Conservation (phyloP, 2,888 invertebrate genomes). For the Apeira syringaria region DNA sequence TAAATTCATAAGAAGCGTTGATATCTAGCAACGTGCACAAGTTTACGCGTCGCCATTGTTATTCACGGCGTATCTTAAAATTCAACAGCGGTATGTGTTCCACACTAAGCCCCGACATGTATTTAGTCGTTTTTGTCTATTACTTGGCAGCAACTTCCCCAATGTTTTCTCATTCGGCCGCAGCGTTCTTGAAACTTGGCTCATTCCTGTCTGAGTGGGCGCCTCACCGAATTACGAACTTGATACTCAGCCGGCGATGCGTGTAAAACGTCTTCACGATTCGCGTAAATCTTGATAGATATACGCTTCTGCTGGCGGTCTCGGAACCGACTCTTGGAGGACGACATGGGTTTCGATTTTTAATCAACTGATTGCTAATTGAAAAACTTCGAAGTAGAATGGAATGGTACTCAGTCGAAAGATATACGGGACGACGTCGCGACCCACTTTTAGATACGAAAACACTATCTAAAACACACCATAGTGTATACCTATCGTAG, state of each 20-base stretch:
- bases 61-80: conserved; percentile 63
- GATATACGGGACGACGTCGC: conserved; percentile 51
- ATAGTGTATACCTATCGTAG: too few relatives aligned
- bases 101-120: conserved; percentile 62
- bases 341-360: conserved; percentile 34
- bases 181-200: conserved; percentile 70
- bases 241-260: conserved; percentile 71
- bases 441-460: conserved; percentile 52
- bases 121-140: conserved; percentile 71
- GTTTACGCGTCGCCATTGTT: conserved; percentile 54
- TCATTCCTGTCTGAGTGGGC: conserved; percentile 70
- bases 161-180: conserved; percentile 76
- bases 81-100: conserved; percentile 61
- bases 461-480: conserved; percentile 40
- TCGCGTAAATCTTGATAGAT: conserved; percentile 56
- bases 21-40: conserved; percentile 49
- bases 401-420: conserved; percentile 45
- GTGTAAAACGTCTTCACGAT: conserved; percentile 75
- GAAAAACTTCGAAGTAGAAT: conserved; percentile 61
- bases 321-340: conserved; percentile 16
- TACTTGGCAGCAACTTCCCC: conserved; percentile 68
- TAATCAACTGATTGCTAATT: conserved; percentile 76
- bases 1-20: conserved; percentile 49
- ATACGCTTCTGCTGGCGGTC: conserved; percentile 39
- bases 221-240: conserved; percentile 69